Conservation (phyloP, 2,113 vertebrate species). For the Ibidorhyncha struthersii region DNA sequence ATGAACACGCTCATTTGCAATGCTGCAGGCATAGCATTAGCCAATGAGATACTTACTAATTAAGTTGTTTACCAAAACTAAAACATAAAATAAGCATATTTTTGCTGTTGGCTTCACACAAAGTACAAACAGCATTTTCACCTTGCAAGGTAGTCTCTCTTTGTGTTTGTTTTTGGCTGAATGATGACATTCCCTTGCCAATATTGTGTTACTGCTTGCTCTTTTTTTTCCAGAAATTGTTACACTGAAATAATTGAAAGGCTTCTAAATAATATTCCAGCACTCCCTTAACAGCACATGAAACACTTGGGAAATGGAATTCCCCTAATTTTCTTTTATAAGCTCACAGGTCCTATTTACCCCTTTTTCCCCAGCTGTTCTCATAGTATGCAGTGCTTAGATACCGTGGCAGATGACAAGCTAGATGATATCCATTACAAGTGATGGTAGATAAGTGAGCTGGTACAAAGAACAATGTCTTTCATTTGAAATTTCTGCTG, state of each 20-base stretch:
- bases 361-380: neutral
- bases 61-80: conserved; percentile 27
- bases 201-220: neutral
- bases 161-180: neutral
- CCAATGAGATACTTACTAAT: neutral
- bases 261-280: neutral
- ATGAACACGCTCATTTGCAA: neutral
- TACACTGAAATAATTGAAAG: neutral
- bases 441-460: conserved; percentile 20
- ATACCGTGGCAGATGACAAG: neutral
- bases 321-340: neutral
- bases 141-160: neutral
- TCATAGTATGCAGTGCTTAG: neutral
- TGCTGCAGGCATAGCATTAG: neutral
- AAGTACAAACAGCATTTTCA: conserved; percentile 25
- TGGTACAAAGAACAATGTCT: neutral
- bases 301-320: neutral
- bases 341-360: neutral
- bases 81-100: conserved; percentile 11
- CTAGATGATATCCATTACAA: neutral
- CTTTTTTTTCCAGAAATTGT: neutral
- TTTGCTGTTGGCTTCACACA: conserved; percentile 23
- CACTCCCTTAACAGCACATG: neutral
- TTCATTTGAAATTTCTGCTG: conserved; percentile 10
- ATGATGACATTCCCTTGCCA: neutral